These are phyloP conservation scores for Stenodera caucasica DNA, from an alignment of 2,888 invertebrate genomes.

Conservation along the genomic window DNA sequence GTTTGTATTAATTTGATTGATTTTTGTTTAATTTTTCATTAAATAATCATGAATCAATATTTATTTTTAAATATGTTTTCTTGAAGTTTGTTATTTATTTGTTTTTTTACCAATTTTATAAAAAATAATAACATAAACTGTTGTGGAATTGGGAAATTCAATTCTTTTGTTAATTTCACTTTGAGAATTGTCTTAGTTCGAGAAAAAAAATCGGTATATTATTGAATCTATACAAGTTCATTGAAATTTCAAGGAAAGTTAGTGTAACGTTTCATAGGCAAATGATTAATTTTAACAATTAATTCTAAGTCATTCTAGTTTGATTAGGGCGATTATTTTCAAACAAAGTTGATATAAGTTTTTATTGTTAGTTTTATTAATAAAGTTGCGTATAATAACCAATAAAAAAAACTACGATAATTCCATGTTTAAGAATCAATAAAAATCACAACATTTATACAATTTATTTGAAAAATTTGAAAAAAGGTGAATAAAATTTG, in stretches of 20 bases:
- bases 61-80: slow-evolving; percentile 5
- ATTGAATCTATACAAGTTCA: not conserved
- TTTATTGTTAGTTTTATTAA: no score
- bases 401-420: no score
- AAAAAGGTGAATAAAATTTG: not conserved
- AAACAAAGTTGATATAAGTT: no score
- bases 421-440: no score
- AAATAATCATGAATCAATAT: not conserved
- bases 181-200: no score
- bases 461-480: not conserved
- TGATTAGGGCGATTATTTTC: no score
- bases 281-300: not conserved
- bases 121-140: not conserved
- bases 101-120: not conserved
- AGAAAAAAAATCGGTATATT: not conserved
- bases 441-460: no score
- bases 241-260: slow-evolving; percentile 7
- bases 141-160: not conserved
- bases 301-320: not conserved
- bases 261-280: not conserved
- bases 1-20: not conserved
- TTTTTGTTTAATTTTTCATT: not conserved
- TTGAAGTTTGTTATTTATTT: not conserved
- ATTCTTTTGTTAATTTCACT: no score
- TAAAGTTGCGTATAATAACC: no score